Evolutionary conservation across 1,140 invertebrate genomes (phyloP).

Genomic region (Thrips palmi): DNA sequence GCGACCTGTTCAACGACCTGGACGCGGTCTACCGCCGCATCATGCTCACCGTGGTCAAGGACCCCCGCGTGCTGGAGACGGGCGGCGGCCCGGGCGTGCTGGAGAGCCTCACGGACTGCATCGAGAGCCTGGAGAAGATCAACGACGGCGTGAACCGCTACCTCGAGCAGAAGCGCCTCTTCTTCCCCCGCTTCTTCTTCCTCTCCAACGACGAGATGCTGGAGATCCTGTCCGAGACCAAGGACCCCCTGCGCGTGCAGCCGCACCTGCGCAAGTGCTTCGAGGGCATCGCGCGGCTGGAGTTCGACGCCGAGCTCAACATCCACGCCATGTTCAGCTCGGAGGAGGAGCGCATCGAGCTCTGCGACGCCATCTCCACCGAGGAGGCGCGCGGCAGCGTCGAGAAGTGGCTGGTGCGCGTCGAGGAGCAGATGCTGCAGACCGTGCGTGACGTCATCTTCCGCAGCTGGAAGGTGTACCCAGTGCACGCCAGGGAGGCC

Average conservation of each 20-base stretch:
- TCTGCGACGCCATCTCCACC: conserved; percentile 53
- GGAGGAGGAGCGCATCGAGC: conserved; percentile 60
- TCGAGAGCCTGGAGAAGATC: conserved; percentile 56
- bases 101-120: conserved; percentile 53
- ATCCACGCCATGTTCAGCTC: conserved; percentile 72
- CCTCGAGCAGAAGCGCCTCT: conserved; percentile 78
- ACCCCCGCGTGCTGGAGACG: conserved; percentile 54
- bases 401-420: conserved; percentile 73
- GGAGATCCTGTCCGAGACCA: conserved; percentile 83
- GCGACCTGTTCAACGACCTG: conserved; percentile 51
- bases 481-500: conserved; percentile 35
- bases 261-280: conserved; percentile 88
- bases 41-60: conserved; percentile 50
- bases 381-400: conserved; percentile 67
- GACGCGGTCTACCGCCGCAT: conserved; percentile 59
- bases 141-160: conserved; percentile 79
- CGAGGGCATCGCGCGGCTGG: conserved; percentile 49
- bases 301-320: conserved; percentile 57
- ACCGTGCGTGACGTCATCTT: conserved; percentile 53
- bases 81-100: conserved; percentile 50
- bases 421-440: conserved; percentile 66
- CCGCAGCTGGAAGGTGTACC: conserved; percentile 50
- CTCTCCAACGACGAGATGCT: conserved; percentile 90
- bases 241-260: conserved; percentile 72
- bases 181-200: conserved; percentile 87